Base-by-base conservation (phyloP, 2,113 vertebrate species). In the Ovibos moschatus region DNA sequence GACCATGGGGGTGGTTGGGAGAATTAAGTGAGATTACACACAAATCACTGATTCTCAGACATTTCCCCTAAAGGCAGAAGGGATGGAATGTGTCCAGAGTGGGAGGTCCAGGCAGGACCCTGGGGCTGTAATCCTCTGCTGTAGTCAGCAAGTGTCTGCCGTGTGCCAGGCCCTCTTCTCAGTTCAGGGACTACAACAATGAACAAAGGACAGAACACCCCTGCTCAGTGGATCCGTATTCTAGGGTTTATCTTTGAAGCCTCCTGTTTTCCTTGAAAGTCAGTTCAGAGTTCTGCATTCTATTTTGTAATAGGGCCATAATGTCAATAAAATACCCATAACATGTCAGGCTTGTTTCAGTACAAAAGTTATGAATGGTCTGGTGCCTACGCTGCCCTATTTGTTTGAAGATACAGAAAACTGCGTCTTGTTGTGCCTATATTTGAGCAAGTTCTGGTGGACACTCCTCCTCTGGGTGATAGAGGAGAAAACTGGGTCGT, bases 21-120 rank as follows among this genome's bases (percentile, higher is more conserved):
- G 28, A 78, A 43, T n/a, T 40, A 12, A 83, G 40, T 57, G 81
- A 82, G 58, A 36, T 7, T 7, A n/a, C 1, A 2, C 0, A 0
- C 3, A 33, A 7, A 30, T 13, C 3, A 7, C 15, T 0, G 28
- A 82, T 40, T 57, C 81, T 84, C 17, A 27, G 3, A 53, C 33
- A 6, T 40, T 55, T 67, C 74, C 7, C 21, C n/a, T 6, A 2
- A 51, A 64, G 55, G 19, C 19, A 33, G 67, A 82, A 84, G 27
- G 14, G 23, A 16, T n/a, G 9, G 58, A 27, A 25, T 27, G 12
- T 1, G 3, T 7, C 33, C 28, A 3, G 5, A 16, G 6, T 36
- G 11, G n/a, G 57, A 15, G 7, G 64, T 51, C 74, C 27, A 23
- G 28, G 12, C 55, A 12, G 27, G 27, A 67, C 9, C 47, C 36